Conservation (phyloP, 2,113 vertebrate species). For the Lophura nycthemera region DNA sequence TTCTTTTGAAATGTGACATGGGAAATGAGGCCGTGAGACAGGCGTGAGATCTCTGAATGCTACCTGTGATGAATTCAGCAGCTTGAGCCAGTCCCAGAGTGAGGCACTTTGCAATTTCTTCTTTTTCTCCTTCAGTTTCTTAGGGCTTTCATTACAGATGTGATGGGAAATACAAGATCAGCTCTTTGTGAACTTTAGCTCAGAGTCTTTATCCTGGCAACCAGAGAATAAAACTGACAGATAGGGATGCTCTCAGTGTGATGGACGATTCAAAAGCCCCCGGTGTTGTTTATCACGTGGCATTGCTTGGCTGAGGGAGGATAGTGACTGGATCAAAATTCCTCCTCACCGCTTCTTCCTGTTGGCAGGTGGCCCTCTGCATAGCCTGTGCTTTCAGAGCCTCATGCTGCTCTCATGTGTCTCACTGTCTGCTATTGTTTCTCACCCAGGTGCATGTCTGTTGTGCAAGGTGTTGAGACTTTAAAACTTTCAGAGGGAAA, state of each 20-base stretch:
- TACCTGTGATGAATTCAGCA: conserved; percentile 25
- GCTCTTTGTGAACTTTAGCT: background rate
- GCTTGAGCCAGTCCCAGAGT: background rate
- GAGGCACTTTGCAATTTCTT: background rate
- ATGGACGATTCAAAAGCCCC: conserved; percentile 6
- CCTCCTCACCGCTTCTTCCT: conserved; percentile 43
- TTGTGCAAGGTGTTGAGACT: background rate
- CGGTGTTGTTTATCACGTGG: background rate
- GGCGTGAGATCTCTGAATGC: background rate
- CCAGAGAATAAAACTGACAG: conserved; percentile 14
- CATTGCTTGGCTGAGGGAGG: conserved; percentile 44
- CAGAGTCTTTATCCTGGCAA: conserved; percentile 23
- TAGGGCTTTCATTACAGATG: conserved; percentile 7
- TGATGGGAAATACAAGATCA: background rate
- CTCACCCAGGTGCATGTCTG: background rate
- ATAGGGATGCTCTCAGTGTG: background rate
- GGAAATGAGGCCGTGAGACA: background rate
- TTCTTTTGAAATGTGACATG: background rate
- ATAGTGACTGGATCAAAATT: conserved; percentile 55
- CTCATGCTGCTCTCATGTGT: background rate
- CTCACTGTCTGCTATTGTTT: background rate
- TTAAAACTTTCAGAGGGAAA: conserved; percentile 3
- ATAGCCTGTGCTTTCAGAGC: background rate
- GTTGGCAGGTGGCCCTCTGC: conserved; percentile 52
- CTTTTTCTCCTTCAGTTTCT: background rate